A percentile compares a stretch with the other conserved stretches of the same genome.
These are phyloP conservation scores for Nycticorax nycticorax DNA, from an alignment of 2,113 vertebrate genomes.

Conservation along the genomic window DNA sequence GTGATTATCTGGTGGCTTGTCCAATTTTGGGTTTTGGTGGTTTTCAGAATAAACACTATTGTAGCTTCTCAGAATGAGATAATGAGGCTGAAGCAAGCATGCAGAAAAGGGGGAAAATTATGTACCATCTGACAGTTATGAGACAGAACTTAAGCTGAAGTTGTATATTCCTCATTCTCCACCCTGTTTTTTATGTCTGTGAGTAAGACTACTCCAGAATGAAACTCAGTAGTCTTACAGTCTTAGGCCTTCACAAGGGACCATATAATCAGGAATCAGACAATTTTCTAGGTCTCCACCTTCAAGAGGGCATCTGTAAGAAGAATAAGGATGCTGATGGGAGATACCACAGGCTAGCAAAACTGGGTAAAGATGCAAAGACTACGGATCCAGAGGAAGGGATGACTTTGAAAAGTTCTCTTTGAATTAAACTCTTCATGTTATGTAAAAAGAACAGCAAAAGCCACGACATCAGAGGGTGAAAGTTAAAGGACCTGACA, in stretches of 20 bases:
- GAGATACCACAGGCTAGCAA: background rate
- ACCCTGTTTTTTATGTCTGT: background rate
- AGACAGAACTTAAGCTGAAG: background rate
- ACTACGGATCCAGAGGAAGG: background rate
- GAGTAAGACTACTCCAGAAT: background rate
- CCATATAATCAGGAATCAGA: background rate
- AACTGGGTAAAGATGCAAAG: background rate
- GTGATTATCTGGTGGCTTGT: background rate
- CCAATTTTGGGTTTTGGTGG: fast-evolving
- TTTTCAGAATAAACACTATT: background rate
- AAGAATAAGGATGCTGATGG: background rate
- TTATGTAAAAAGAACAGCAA: background rate
- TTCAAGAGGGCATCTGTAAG: background rate
- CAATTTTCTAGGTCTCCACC: background rate
- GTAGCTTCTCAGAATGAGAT: background rate
- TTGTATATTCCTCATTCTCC: background rate
- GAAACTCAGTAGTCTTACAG: background rate
- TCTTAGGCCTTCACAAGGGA: background rate
- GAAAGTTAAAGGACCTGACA: background rate
- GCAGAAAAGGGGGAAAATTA: background rate
- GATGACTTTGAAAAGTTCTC: background rate
- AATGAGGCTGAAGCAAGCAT: background rate
- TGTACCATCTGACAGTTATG: background rate
- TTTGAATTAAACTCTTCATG: background rate
- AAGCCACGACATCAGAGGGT: background rate